Base-by-base conservation (phyloP, 2,888 invertebrate species). In the Meandrusa payeni region DNA sequence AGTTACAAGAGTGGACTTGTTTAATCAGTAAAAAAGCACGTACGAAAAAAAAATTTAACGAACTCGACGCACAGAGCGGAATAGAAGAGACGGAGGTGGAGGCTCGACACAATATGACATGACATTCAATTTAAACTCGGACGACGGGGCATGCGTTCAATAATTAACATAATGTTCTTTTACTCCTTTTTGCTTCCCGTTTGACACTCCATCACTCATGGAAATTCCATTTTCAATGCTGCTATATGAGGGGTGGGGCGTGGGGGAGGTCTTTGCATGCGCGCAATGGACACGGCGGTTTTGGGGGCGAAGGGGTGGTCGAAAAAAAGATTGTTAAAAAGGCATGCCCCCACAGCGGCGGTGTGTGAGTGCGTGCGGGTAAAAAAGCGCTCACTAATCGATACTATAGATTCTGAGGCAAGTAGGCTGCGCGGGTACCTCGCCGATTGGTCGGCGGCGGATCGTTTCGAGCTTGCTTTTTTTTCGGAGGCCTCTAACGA, bases 161-260 rank as follows among this genome's bases (percentile, higher is more conserved):
- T 87, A 86, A 86, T 87, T 87, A 87, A 86, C 86, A 87, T 87
- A 86, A 87, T 86, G 76, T 78, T 76, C 79, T 82, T 86, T 87
- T 86, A 80, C 83, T 86, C 79, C 78, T 83, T 86, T 86, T 86
- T 82, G 72, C 77, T 79, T 83, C 76, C 75, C 83, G 85, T 86
- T 86, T 87, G 87, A 86, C 87, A 87, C 86, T 87, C 86, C 87
- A 87, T 87, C 87, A 87, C 83, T 87, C 87, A 87, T 82, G 87
- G 86, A 87, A 87, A 87, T 86, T 86, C 87, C 87, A 86, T 86
- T 87, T 86, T 86, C 83, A 85, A 85, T 85, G 85, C 80, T 79
- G 81, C 71, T 77, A 74, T 78, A 75, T 72, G 77, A 75, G 78
- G 73, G 77, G 73, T 60, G 78, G 76, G 70, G 47, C 55, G 37